Evolutionary conservation across 2,113 vertebrate genomes (phyloP), one percentile per base, ranked within the genome.

Genomic region (Thalassarche chlororhynchos): DNA sequence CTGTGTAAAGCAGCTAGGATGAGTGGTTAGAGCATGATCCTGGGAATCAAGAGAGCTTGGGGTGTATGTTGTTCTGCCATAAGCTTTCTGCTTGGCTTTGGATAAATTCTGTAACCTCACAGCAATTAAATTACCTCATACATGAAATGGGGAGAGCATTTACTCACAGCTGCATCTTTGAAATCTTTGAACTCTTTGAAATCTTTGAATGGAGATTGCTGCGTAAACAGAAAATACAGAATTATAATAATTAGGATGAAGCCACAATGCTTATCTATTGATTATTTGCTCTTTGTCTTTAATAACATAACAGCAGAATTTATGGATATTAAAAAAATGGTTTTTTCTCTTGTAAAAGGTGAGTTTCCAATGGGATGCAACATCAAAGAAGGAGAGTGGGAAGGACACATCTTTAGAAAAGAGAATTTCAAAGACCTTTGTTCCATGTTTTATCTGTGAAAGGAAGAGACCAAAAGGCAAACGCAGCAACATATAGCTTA

Each of bases 161-260:
- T 87, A 69, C 51, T 87, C 47, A 64, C 81, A 94, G 84, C 84
- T 93, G 74, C 66, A 46, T 79, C 85, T 93, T 78, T 82, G 89
- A 96, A 78, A 46, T 79, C 85, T 93, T 78, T 82, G 89, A 96
- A 78, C 42, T 79, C 85, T 93, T 78, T 82, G 89, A 96, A 78
- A 80, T 74, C 64, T 62, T 46, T 81, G 51, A 90, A 70, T 64
- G 34, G 49, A 84, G 76, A 72, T 36, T 40, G 52, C 86, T 92
- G 55, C 0, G 0, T 52, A 89, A 85, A 76, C 19, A 89, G 34
- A 82, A 91, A 40, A 60, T 11, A 82, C 5, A 60, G 36, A 68
- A 71, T 47, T 38, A 17, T 46, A 52, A 36, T 85, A 54, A 64
- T 89, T 64, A 78, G 34, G 38, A 84, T 17, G 61, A 93, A 84